Base-by-base conservation (phyloP, 64 coral and sea anemone genomes). In the Pocillopora damicornis region DNA sequence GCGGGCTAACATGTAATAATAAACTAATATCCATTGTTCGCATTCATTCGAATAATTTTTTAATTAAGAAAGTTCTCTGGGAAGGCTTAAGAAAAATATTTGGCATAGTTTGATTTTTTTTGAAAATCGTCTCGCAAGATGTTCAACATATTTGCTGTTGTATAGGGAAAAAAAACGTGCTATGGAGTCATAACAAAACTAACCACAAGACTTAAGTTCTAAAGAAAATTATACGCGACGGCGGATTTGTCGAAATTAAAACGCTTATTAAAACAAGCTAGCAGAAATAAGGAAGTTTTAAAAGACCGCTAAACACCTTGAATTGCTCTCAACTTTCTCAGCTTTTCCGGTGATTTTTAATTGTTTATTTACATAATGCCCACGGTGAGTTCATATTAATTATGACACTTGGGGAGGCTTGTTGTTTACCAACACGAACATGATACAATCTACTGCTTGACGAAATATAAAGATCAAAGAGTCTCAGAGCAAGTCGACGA, bases 281-380 rank as follows among this genome's bases (percentile, higher is more conserved):
- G 15, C 20, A 37, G 80, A 85, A 42, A 85, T 58, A 72, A 37
- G 65, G 81, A 71, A 85, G 81, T 85, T n/a, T 58, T 26, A 57
- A 72, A 71, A 85, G 5, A 68, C 36, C 10, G 81, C 67, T 83
- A 83, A 38, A 42, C 67, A 82, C 59, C 63, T 22, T 14, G 25
- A 67, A 67, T 20, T 67, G 64, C 17, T 18, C 7, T 67, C 64
- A 67, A 20, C 15, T 67, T 67, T 17, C 15, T 71, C 22, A 71
- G 18, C 67, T 82, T 37, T 82, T 82, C 30, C 59, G 30, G 61
- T 82, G 15, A 51, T 7, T 17, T n/a, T 64, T 82, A 61, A 82
- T 81, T 81, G 79, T 81, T 81, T 81, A 81, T 81, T 79, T 79
- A 79, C 77, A 79, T 79, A 79, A 79, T 79, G n/a, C 77, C 17